Evolutionary conservation across 2,113 vertebrate species (phyloP).

Genomic region (Chelonoidis abingdonii): DNA sequence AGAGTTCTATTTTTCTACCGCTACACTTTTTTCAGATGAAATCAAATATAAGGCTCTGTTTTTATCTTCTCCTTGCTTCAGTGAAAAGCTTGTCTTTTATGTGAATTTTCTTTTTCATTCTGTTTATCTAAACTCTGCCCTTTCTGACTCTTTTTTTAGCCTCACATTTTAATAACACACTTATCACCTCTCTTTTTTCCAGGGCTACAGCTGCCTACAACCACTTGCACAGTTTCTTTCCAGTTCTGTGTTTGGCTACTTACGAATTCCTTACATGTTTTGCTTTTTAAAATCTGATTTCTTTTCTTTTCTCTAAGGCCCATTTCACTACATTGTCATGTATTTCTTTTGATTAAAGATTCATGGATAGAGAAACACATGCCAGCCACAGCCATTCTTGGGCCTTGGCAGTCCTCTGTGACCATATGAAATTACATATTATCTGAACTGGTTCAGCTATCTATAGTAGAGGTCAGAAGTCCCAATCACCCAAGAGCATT

Average conservation of each 20-base stretch:
- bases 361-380: background rate
- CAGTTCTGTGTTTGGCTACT: background rate
- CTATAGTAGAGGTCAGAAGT: background rate
- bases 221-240: background rate
- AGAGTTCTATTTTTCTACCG: too few species aligned
- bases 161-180: background rate
- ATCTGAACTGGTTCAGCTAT: background rate
- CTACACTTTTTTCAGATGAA: background rate
- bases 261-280: background rate
- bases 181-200: background rate
- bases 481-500: background rate
- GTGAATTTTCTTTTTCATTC: background rate
- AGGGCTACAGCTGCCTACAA: background rate
- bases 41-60: background rate
- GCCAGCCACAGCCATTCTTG: background rate
- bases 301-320: rapidly evolving
- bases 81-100: background rate
- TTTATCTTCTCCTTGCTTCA: background rate
- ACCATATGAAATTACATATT: background rate
- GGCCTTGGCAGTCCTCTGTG: rapidly evolving
- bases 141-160: background rate
- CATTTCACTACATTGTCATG: background rate
- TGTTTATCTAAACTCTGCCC: background rate
- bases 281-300: background rate
- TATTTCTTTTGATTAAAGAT: background rate